A percentile compares a stretch with the other conserved stretches of the same genome.
Evolutionary conservation across 2,797 vertebrate genomes (phyloP).

Genomic region (Pelochelys cantorii): DNA sequence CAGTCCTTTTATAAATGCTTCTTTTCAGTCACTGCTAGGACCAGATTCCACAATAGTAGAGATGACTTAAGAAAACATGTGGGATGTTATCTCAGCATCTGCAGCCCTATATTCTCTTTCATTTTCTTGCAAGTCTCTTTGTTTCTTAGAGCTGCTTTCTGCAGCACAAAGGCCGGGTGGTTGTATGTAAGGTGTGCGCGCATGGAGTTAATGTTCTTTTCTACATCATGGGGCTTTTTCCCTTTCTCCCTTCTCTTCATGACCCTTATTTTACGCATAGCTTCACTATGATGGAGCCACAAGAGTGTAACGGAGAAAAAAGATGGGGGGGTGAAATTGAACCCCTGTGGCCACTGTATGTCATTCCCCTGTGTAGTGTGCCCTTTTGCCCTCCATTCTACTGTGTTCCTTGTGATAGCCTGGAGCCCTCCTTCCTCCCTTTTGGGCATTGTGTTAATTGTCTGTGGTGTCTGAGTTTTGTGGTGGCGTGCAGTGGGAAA

Average conservation of each 20-base stretch:
- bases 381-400: background rate
- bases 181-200: background rate
- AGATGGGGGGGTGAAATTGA: conserved; percentile 10
- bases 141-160: background rate
- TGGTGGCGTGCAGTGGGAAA: conserved; percentile 52
- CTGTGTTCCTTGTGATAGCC: background rate
- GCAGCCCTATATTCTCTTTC: background rate
- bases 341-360: background rate
- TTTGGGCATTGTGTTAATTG: conserved; percentile 69
- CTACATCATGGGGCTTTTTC: background rate
- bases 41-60: background rate
- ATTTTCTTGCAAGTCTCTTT: background rate
- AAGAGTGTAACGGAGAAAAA: conserved; percentile 5
- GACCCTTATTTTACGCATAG: conserved; percentile 31
- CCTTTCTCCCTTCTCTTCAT: background rate
- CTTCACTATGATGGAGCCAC: conserved; percentile 30
- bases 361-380: conserved; percentile 25
- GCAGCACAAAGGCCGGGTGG: background rate
- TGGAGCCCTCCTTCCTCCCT: conserved; percentile 29
- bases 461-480: conserved; percentile 63
- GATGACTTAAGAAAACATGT: background rate
- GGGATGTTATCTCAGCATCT: background rate
- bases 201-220: background rate
- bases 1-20: background rate
- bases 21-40: background rate